Conservation (phyloP, 37 sponge, comb jelly and placozoan genomes). For the Oopsacas minuta region DNA sequence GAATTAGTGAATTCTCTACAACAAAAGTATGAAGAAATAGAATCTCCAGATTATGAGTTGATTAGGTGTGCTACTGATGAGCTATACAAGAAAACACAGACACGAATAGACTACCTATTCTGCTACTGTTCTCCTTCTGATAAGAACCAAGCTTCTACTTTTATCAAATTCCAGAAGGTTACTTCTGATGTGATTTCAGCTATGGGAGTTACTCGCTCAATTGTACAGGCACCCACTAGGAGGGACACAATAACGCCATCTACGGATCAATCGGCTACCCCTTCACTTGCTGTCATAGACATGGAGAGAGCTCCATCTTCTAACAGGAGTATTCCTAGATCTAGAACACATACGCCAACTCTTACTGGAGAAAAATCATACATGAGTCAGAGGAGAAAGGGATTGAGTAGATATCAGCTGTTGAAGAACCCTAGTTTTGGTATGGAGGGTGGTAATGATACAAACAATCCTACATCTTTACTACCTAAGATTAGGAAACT, state of each 20-base stretch:
- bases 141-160: not conserved
- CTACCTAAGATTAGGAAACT: conserved; percentile 42
- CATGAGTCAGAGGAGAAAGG: not conserved
- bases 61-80: conserved; percentile 19
- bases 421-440: conserved; percentile 39
- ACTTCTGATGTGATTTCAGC: not conserved
- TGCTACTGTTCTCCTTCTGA: conserved; percentile 11
- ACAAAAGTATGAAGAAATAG: conserved; percentile 7
- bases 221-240: not conserved
- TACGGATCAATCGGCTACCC: not conserved
- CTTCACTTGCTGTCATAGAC: not conserved
- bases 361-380: not conserved
- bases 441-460: conserved; percentile 47
- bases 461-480: conserved; percentile 27
- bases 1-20: conserved; percentile 15
- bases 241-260: not conserved
- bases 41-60: not conserved
- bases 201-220: not conserved
- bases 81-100: conserved; percentile 19
- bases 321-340: not conserved
- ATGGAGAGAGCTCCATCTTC: not conserved
- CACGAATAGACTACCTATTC: conserved; percentile 47
- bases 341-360: not conserved
- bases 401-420: not conserved
- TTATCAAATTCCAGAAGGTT: conserved; percentile 10